Conservation (phyloP, 1,140 invertebrate species). For the Parasteatoda tepidariorum region DNA sequence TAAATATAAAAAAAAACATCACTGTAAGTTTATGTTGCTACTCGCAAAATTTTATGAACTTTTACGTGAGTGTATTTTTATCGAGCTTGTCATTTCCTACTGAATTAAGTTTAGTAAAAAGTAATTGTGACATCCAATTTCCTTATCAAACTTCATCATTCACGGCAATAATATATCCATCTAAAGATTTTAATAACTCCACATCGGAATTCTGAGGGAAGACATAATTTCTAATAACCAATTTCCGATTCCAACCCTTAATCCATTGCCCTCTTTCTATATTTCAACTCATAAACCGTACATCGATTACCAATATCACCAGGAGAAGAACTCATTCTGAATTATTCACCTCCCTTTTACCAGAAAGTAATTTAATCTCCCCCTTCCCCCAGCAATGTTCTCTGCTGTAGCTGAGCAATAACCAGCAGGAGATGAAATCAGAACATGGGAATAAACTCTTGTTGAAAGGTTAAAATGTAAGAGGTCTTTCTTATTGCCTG, state of each 20-base stretch:
- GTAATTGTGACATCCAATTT: background rate
- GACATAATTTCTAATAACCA: background rate
- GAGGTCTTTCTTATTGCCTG: background rate
- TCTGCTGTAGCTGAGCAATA: background rate
- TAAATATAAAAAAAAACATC: too few species aligned
- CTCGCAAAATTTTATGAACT: too few species aligned
- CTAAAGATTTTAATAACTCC: too few species aligned
- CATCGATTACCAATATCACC: background rate
- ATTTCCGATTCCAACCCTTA: background rate
- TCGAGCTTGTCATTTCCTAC: too few species aligned
- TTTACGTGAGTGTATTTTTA: too few species aligned
- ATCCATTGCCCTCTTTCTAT: background rate
- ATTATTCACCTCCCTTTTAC: background rate
- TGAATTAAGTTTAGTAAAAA: too few species aligned
- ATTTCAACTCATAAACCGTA: background rate
- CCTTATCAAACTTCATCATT: too few species aligned
- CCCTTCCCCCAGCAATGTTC: too few species aligned
- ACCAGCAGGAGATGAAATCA: background rate
- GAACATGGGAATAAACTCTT: background rate
- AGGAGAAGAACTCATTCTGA: background rate
- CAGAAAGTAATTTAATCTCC: background rate
- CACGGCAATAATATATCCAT: too few species aligned
- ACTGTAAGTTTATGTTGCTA: too few species aligned
- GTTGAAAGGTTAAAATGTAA: background rate
- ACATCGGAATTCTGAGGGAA: too few species aligned